These are phyloP conservation scores for Chalcosyrphus nemorum DNA, from an alignment of 2,888 invertebrate species.

Conservation along the genomic window DNA sequence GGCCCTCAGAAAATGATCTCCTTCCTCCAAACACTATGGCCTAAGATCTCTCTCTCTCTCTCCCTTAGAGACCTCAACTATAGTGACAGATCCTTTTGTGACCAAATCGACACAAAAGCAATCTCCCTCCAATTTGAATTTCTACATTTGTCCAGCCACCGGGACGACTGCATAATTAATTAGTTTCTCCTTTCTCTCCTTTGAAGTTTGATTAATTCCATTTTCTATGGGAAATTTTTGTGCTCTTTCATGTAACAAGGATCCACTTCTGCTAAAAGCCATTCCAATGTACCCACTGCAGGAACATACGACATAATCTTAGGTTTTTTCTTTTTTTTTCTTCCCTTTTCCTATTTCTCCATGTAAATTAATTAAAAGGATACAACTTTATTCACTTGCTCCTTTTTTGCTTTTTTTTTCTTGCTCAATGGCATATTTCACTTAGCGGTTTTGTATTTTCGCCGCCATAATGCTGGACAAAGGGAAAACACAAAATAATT, in stretches of 20 bases:
- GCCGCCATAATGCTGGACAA: conserved; percentile 15
- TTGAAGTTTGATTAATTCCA: not conserved
- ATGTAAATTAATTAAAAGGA: conserved; percentile 63
- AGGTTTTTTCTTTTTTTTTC: not conserved
- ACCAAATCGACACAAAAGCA: too few relatives aligned
- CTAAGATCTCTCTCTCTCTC: too few relatives aligned
- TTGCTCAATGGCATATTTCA: conserved; percentile 20
- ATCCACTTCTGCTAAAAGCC: not conserved
- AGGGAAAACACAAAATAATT: conserved; percentile 55
- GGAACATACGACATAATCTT: not conserved
- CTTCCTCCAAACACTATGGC: too few relatives aligned
- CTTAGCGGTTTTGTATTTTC: conserved; percentile 5
- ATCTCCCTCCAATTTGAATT: too few relatives aligned
- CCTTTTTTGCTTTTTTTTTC: too few relatives aligned
- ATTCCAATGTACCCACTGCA: not conserved
- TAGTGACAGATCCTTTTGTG: too few relatives aligned
- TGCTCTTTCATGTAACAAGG: not conserved
- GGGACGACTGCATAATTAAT: conserved; percentile 11
- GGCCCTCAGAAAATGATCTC: too few relatives aligned
- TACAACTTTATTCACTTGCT: conserved; percentile 29
- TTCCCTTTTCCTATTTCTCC: conserved; percentile 1
- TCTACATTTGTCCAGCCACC: not conserved
- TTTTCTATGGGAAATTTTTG: not conserved
- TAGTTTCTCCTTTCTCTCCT: not conserved
- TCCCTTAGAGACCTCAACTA: too few relatives aligned